A percentile compares a stretch with the other conserved stretches of the same genome.
Evolutionary conservation across 2,888 invertebrate species (phyloP).

Genomic region (Aleiodes leptofemur): DNA sequence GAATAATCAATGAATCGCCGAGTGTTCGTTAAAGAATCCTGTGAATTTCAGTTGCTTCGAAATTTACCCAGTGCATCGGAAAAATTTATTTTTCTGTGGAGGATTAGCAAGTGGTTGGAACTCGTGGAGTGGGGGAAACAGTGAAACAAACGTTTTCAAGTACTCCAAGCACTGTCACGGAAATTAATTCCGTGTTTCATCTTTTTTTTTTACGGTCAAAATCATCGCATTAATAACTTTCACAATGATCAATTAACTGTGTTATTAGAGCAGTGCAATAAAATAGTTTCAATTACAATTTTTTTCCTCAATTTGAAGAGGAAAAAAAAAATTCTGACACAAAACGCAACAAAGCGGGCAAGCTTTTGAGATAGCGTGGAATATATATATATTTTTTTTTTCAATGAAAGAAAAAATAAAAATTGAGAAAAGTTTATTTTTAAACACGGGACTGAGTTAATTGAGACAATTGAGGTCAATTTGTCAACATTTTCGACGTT

Average conservation of each 20-base stretch:
- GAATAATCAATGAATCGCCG: background rate
- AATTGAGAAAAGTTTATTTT: constrained; percentile 5
- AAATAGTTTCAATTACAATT: background rate
- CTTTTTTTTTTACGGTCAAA: constrained; percentile 3
- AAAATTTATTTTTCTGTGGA: background rate
- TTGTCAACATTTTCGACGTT: background rate
- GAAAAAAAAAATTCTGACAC: background rate
- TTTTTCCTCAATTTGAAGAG: background rate
- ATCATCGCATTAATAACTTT: constrained; percentile 10
- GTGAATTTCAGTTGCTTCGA: background rate
- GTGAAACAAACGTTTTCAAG: constrained; percentile 32
- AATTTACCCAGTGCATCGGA: background rate
- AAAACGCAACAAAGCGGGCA: background rate
- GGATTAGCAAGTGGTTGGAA: constrained; percentile 28
- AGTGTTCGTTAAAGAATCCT: background rate
- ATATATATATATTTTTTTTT: background rate
- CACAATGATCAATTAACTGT: background rate
- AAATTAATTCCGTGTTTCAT: constrained; percentile 9
- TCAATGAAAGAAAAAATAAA: background rate
- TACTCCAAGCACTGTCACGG: constrained; percentile 3
- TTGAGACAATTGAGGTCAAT: constrained; percentile 27
- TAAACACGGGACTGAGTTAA: constrained; percentile 9
- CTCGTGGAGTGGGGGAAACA: constrained; percentile 17
- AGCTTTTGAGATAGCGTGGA: constrained; percentile 4
- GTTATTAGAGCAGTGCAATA: no score